phyloP scores from a whole-genome alignment of 2,113 vertebrate species.

The Spheniscus mendiculus region DNA sequence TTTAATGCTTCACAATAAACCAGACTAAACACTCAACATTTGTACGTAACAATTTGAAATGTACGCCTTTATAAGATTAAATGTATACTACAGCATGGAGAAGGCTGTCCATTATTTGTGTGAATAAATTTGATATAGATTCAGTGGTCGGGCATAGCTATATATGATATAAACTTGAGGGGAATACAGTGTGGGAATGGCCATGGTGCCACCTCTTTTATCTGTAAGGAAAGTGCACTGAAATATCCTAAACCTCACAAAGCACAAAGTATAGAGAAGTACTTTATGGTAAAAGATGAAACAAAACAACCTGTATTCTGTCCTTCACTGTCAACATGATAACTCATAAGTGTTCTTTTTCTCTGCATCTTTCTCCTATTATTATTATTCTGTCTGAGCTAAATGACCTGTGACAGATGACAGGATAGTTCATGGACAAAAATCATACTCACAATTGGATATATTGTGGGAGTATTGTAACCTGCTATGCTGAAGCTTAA shows the following conservation, averaged over 20 bases:
- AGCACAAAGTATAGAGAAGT: not conserved
- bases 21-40: not conserved
- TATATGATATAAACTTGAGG: not conserved
- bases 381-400: constrained; percentile 3
- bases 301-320: not conserved
- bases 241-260: not conserved
- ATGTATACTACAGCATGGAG: not conserved
- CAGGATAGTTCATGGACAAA: not conserved
- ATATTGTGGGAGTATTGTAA: not conserved
- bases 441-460: not conserved
- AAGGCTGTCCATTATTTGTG: not conserved
- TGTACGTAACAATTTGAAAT: not conserved
- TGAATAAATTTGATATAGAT: not conserved
- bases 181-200: not conserved
- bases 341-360: not conserved
- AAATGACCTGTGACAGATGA: constrained; percentile 46
- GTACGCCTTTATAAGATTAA: not conserved
- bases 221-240: not conserved
- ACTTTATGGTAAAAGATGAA: not conserved
- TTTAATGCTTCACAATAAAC: not conserved
- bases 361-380: not conserved
- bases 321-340: constrained; percentile 48
- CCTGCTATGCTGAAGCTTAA: not conserved
- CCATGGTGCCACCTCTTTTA: not conserved
- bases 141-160: not conserved